A percentile compares a stretch with the other conserved stretches of the same genome.
phyloP scores from a whole-genome alignment of 2,888 invertebrate species.

The Horisme vitalbata region DNA sequence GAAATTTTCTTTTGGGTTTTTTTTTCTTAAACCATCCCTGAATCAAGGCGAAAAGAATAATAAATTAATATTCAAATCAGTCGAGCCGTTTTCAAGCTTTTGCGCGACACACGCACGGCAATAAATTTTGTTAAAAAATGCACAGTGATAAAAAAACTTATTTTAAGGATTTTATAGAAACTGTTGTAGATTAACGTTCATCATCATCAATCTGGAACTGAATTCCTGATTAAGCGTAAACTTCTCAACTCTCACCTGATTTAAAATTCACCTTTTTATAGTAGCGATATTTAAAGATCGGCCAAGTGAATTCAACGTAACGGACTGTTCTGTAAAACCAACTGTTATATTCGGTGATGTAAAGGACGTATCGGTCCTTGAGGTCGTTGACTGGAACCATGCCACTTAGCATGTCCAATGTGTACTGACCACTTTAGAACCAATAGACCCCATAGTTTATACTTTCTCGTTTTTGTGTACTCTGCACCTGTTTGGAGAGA shows the following conservation, averaged over 20 bases:
- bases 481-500: too few species aligned
- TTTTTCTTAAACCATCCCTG: too few species aligned
- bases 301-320: conserved; percentile 13
- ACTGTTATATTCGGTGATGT: conserved; percentile 26
- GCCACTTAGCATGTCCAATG: conserved; percentile 29
- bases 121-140: too few species aligned
- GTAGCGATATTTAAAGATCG: conserved; percentile 13
- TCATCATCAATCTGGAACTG: not conserved
- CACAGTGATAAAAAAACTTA: too few species aligned
- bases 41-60: too few species aligned
- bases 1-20: too few species aligned
- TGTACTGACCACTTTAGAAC: conserved; percentile 24
- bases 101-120: too few species aligned
- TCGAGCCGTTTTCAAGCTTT: too few species aligned
- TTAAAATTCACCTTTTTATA: conserved; percentile 16
- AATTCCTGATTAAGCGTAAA: not conserved
- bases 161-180: too few species aligned
- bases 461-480: not conserved
- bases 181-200: too few species aligned
- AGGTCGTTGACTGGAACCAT: conserved; percentile 29
- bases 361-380: conserved; percentile 22
- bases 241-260: not conserved
- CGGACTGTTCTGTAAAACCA: conserved; percentile 16
- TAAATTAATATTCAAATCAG: too few species aligned
- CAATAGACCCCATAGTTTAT: conserved; percentile 1